These are phyloP conservation scores for Sarcophaga carnaria DNA, from an alignment of 2,888 invertebrate genomes.

Conservation along the genomic window DNA sequence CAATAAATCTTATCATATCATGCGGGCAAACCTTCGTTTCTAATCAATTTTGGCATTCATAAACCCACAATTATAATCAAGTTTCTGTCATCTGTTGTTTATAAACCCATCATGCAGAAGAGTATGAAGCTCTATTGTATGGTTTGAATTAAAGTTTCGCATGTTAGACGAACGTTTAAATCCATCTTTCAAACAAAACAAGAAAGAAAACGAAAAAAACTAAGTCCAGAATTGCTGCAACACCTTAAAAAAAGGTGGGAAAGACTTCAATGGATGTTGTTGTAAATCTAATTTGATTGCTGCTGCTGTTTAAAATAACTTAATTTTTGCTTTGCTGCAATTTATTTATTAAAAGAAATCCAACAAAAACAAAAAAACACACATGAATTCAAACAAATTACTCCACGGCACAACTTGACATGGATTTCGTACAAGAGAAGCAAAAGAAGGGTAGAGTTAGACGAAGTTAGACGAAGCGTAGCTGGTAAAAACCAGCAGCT, in stretches of 20 bases:
- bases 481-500: background rate
- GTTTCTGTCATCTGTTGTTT: background rate
- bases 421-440: background rate
- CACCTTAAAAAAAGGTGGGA: slow-evolving; percentile 5
- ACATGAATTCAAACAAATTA: slow-evolving; percentile 47
- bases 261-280: slow-evolving; percentile 53
- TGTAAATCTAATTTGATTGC: slow-evolving; percentile 65
- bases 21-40: too few species aligned
- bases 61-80: slow-evolving; percentile 4
- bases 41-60: background rate
- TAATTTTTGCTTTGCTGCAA: slow-evolving; percentile 60
- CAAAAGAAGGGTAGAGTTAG: background rate
- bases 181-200: slow-evolving; percentile 12
- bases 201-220: background rate
- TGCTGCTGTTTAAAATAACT: slow-evolving; percentile 55
- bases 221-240: background rate
- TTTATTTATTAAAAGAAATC: slow-evolving; percentile 39
- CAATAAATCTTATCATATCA: too few species aligned
- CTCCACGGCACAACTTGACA: slow-evolving; percentile 26
- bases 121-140: too few species aligned
- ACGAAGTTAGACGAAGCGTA: background rate
- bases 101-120: background rate
- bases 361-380: background rate
- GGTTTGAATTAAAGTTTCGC: slow-evolving; percentile 35
- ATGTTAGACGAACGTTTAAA: slow-evolving; percentile 51